phyloP scores from a whole-genome alignment of 2,797 vertebrate species.

The Eidolon dupreanum region DNA sequence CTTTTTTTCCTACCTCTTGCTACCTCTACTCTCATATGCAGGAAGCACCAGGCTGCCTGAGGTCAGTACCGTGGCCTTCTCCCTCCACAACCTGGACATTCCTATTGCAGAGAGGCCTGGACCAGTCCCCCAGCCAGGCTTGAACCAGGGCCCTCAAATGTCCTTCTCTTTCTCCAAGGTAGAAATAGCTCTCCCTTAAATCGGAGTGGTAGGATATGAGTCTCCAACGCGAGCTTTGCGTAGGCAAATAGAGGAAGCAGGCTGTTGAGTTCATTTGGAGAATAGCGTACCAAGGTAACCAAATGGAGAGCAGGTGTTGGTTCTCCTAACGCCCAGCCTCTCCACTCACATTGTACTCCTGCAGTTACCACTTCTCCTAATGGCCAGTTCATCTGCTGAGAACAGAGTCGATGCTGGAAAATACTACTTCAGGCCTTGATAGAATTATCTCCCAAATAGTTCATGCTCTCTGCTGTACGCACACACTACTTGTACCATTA shows the following conservation, averaged over 20 bases:
- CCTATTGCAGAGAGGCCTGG: background rate
- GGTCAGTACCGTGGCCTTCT: background rate
- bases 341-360: background rate
- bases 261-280: background rate
- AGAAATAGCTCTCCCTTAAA: background rate
- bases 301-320: background rate
- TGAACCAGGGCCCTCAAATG: background rate
- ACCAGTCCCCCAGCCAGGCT: rapidly evolving
- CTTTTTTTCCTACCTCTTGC: background rate
- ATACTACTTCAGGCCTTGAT: background rate
- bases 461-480: background rate
- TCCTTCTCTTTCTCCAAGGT: background rate
- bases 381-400: background rate
- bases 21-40: background rate
- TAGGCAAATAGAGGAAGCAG: background rate
- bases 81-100: too few relatives aligned
- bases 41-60: background rate
- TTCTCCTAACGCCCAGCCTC: background rate
- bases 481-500: background rate
- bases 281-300: background rate
- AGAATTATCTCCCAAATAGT: background rate
- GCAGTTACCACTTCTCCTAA: background rate
- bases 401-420: rapidly evolving
- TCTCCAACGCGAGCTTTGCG: background rate
- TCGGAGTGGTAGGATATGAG: background rate